phyloP scores from a whole-genome alignment of 2,888 invertebrate genomes.

The Sericinus montela region DNA sequence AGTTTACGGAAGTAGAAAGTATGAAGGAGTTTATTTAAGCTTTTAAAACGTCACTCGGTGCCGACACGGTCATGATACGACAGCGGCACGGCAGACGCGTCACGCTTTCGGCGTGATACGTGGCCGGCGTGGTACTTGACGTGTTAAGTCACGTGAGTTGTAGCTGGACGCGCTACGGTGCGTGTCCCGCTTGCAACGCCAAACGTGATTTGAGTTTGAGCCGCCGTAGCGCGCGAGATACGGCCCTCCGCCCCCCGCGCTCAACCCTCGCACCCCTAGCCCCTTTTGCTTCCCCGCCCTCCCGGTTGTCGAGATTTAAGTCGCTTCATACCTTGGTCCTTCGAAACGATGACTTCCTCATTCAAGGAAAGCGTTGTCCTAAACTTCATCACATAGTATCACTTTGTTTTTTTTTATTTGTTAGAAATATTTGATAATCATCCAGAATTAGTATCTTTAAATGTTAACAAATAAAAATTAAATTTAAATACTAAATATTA shows the following conservation, averaged over 20 bases:
- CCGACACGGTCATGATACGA: neutral
- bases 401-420: no score
- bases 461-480: no score
- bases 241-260: conserved; percentile 49
- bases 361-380: neutral
- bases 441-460: no score
- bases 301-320: conserved; percentile 16
- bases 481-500: no score
- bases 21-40: neutral
- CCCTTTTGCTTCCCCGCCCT: conserved; percentile 32
- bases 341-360: conserved; percentile 10
- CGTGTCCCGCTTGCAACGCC: conserved; percentile 57
- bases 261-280: conserved; percentile 40
- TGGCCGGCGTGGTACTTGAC: conserved; percentile 8
- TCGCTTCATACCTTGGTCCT: conserved; percentile 27
- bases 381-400: neutral
- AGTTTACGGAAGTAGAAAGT: neutral
- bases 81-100: conserved; percentile 19
- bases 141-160: conserved; percentile 24
- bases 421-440: no score
- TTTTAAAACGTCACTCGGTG: neutral
- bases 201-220: conserved; percentile 65
- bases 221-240: conserved; percentile 36
- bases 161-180: conserved; percentile 37
- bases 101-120: conserved; percentile 1